phyloP scores from a whole-genome alignment of 1,140 invertebrate genomes.

The Diachasma alloeum region DNA sequence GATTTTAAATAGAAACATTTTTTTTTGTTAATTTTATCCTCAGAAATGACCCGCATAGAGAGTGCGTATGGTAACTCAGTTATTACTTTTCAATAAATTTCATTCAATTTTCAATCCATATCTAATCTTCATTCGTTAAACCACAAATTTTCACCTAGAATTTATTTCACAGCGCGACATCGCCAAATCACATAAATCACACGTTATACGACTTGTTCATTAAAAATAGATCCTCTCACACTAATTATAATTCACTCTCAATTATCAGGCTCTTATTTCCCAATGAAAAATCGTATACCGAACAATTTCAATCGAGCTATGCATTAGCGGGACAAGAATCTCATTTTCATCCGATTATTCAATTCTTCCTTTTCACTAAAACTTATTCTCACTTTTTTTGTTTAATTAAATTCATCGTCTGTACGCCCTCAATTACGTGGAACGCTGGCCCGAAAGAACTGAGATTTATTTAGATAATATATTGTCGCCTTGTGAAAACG shows the following conservation, averaged over 20 bases:
- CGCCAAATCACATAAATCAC: slow-evolving; percentile 20
- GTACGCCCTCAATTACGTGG: not conserved
- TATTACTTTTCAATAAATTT: slow-evolving; percentile 7
- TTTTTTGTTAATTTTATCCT: slow-evolving; percentile 23
- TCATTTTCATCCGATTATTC: not conserved
- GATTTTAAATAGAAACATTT: slow-evolving; percentile 41
- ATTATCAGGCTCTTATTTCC: not conserved
- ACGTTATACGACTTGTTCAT: slow-evolving; percentile 11
- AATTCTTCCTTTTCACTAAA: not conserved
- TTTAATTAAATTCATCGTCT: not conserved
- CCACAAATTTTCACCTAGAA: slow-evolving; percentile 20
- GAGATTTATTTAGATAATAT: slow-evolving; percentile 57
- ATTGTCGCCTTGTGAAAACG: slow-evolving; percentile 63
- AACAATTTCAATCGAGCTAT: slow-evolving; percentile 6
- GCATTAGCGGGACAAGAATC: slow-evolving; percentile 13
- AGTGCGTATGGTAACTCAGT: slow-evolving; percentile 35
- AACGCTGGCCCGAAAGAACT: slow-evolving; percentile 42
- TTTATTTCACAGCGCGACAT: slow-evolving; percentile 38
- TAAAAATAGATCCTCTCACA: not conserved
- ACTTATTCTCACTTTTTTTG: slow-evolving; percentile 17
- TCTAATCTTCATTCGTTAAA: slow-evolving; percentile 15
- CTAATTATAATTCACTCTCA: slow-evolving; percentile 1
- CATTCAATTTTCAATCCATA: slow-evolving; percentile 19
- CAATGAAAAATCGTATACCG: not conserved
- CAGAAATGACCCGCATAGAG: slow-evolving; percentile 47